Percentiles rank a stretch among this genome's conserved stretches.
Conservation (phyloP, 2,113 vertebrate genomes). For the Cyanoramphus novaezelandiae region DNA sequence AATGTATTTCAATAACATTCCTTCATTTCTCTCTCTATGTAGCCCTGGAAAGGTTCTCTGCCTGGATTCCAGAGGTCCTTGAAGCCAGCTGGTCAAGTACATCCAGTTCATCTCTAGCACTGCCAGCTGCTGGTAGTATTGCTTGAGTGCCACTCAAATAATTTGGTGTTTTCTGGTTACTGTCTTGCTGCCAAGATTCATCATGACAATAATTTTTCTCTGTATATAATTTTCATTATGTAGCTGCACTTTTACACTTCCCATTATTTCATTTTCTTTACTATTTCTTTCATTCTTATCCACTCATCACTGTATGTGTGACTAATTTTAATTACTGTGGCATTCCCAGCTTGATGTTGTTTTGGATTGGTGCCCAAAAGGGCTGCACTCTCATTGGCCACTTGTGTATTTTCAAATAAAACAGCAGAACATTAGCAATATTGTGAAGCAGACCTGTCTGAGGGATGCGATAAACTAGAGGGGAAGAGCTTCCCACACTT, state of each 20-base stretch:
- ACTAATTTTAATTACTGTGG: constrained; percentile 52
- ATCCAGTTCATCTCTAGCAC: background rate
- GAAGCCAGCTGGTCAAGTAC: background rate
- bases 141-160: background rate
- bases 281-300: background rate
- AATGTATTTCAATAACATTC: background rate
- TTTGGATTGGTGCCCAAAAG: constrained; percentile 50
- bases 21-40: background rate
- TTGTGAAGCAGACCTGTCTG: background rate
- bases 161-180: background rate
- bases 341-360: constrained; percentile 22
- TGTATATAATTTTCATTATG: constrained; percentile 4
- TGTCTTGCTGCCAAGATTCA: background rate
- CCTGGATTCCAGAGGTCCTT: background rate
- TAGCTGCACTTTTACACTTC: background rate
- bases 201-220: background rate
- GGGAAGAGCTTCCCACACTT: background rate
- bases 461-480: background rate
- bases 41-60: background rate
- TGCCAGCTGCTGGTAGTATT: background rate
- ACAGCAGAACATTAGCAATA: background rate
- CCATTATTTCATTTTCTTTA: constrained; percentile 14
- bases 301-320: constrained; percentile 3
- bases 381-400: background rate
- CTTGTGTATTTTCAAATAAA: background rate